Evolutionary conservation across 1,140 invertebrate species (phyloP).

Genomic region (Pteromalus puparum): DNA sequence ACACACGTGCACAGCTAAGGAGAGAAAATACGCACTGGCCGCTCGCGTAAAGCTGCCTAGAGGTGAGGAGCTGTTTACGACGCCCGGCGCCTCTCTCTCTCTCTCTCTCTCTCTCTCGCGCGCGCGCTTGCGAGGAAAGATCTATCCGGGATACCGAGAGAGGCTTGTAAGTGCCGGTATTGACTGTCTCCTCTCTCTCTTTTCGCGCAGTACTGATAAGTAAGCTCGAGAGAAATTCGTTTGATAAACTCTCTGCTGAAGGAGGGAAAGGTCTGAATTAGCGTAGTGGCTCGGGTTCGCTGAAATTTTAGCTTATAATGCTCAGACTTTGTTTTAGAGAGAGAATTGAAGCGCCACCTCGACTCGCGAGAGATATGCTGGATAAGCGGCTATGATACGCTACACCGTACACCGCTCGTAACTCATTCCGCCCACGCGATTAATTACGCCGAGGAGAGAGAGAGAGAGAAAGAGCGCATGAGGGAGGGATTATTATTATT

Average conservation of each 20-base stretch:
- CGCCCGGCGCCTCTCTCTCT: not conserved
- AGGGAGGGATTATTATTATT: conserved; percentile 37
- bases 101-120: no score
- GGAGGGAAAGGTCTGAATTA: not conserved
- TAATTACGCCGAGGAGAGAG: conserved; percentile 39
- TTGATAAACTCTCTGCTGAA: not conserved
- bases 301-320: conserved; percentile 25
- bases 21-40: conserved; percentile 27
- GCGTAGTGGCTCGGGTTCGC: not conserved
- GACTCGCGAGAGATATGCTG: not conserved
- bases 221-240: not conserved
- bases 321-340: not conserved
- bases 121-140: not conserved
- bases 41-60: conserved; percentile 22
- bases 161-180: no score
- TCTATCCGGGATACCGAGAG: conserved; percentile 9
- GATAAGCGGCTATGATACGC: not conserved
- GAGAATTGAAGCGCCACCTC: conserved; percentile 5
- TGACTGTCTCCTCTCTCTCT: not conserved
- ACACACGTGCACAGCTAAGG: not conserved
- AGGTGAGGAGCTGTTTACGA: conserved; percentile 41
- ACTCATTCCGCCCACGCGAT: conserved; percentile 46
- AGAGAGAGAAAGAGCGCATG: no score
- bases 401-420: conserved; percentile 39
- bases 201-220: not conserved